Evolutionary conservation across 2,113 vertebrate species (phyloP).

Genomic region (Hyperoodon ampullatus): DNA sequence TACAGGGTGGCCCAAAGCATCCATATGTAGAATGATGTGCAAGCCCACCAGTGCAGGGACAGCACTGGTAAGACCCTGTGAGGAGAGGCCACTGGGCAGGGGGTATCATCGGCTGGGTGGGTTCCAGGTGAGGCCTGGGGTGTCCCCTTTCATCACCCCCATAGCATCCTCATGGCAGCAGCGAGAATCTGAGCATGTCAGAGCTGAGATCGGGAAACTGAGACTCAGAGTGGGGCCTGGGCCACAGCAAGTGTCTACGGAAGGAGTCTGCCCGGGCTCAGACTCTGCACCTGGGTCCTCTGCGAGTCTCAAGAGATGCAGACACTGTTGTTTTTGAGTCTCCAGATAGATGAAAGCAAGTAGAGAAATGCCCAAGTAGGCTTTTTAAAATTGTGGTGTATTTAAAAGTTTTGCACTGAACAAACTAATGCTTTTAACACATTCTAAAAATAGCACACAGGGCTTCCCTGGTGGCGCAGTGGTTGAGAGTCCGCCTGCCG

Average conservation of each 20-base stretch:
- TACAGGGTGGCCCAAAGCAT: neutral
- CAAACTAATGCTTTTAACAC: neutral
- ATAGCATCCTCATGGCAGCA: neutral
- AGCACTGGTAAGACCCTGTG: neutral
- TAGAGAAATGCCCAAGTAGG: neutral
- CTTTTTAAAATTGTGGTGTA: neutral
- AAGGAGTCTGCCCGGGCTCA: neutral
- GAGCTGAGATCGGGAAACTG: neutral
- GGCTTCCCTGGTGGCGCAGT: too few species aligned
- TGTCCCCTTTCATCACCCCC: neutral
- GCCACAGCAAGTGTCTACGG: neutral
- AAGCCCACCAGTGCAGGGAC: neutral
- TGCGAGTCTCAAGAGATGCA: neutral
- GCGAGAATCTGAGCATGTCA: neutral
- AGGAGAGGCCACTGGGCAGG: neutral
- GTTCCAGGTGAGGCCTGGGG: neutral
- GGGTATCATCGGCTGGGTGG: neutral
- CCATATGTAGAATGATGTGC: neutral
- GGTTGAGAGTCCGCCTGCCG: too few species aligned
- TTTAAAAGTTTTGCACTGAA: neutral
- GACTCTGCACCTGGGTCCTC: neutral
- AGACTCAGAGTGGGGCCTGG: neutral
- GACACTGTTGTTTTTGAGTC: neutral
- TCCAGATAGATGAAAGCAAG: neutral
- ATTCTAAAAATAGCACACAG: neutral